Conservation (phyloP, 2,888 invertebrate genomes). For the Galerucella calmariensis region DNA sequence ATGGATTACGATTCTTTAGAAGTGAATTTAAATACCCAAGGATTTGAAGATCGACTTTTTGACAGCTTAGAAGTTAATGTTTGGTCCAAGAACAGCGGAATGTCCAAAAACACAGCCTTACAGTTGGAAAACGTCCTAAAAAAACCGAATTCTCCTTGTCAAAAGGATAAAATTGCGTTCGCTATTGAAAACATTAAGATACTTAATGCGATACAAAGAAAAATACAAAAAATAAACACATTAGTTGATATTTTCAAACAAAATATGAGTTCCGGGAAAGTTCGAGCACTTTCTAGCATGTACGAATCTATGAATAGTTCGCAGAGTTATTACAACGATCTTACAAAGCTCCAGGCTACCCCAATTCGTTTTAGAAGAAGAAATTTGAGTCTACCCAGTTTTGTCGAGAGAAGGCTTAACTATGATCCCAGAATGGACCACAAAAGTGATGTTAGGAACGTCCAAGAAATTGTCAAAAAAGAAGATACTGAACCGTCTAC, state of each 20-base stretch:
- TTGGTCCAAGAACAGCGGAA: constrained; percentile 50
- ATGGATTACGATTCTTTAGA: constrained; percentile 60
- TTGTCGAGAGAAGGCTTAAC: constrained; percentile 55
- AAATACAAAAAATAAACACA: constrained; percentile 77
- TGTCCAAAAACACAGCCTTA: constrained; percentile 50
- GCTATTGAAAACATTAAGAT: constrained; percentile 71
- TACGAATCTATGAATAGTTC: constrained; percentile 74
- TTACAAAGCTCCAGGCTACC: constrained; percentile 64
- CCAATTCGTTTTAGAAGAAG: constrained; percentile 71
- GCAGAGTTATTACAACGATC: constrained; percentile 68
- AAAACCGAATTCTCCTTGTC: constrained; percentile 56
- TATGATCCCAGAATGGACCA: constrained; percentile 42
- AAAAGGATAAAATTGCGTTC: constrained; percentile 57
- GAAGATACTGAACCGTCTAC: constrained; percentile 26
- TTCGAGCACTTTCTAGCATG: constrained; percentile 76
- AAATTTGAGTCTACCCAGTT: constrained; percentile 69
- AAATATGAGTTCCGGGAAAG: constrained; percentile 77
- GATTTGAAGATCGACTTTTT: constrained; percentile 52
- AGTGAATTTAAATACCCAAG: constrained; percentile 56
- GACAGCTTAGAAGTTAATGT: constrained; percentile 59
- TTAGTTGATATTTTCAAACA: constrained; percentile 69
- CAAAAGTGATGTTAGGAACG: constrained; percentile 28
- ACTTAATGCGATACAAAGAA: constrained; percentile 75
- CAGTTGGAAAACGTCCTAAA: constrained; percentile 59
- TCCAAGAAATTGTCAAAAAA: constrained; percentile 23